Evolutionary conservation across 2,888 invertebrate genomes (phyloP).

Genomic region (Xestia rhomboidea): DNA sequence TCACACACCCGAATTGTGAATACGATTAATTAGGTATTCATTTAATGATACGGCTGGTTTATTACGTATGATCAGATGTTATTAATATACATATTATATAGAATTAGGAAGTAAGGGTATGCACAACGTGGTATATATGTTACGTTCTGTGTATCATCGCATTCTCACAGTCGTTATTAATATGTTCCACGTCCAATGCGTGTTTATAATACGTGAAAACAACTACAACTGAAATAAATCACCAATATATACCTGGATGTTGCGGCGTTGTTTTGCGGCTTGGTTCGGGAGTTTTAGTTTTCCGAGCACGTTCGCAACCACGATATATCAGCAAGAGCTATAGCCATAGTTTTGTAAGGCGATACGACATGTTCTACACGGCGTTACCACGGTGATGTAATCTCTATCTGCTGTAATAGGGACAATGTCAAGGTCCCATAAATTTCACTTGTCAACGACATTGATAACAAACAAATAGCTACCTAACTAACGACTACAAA

Average conservation of each 20-base stretch:
- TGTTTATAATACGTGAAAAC: slow-evolving; percentile 49
- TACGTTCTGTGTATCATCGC: slow-evolving; percentile 56
- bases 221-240: slow-evolving; percentile 52
- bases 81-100: slow-evolving; percentile 21
- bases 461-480: slow-evolving; percentile 39
- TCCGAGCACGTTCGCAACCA: slow-evolving; percentile 75
- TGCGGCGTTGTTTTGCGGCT: slow-evolving; percentile 40
- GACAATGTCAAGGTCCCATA: slow-evolving; percentile 84
- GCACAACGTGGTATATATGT: slow-evolving; percentile 54
- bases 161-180: slow-evolving; percentile 60
- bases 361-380: slow-evolving; percentile 75
- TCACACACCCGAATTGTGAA: slow-evolving; percentile 55
- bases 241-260: slow-evolving; percentile 59
- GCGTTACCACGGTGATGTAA: slow-evolving; percentile 79
- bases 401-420: slow-evolving; percentile 73
- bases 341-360: slow-evolving; percentile 78
- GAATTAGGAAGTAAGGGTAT: slow-evolving; percentile 53
- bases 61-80: slow-evolving; percentile 48
- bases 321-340: slow-evolving; percentile 69
- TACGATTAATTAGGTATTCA: slow-evolving; percentile 63
- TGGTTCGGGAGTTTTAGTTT: slow-evolving; percentile 66
- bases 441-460: slow-evolving; percentile 74
- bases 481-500: slow-evolving; percentile 5
- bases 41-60: slow-evolving; percentile 49
- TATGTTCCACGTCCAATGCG: slow-evolving; percentile 62